Percentiles rank a stretch among this genome's conserved stretches.
These are phyloP conservation scores for Drosophila leontia DNA, from an alignment of 1,140 invertebrate genomes.

Conservation along the genomic window DNA sequence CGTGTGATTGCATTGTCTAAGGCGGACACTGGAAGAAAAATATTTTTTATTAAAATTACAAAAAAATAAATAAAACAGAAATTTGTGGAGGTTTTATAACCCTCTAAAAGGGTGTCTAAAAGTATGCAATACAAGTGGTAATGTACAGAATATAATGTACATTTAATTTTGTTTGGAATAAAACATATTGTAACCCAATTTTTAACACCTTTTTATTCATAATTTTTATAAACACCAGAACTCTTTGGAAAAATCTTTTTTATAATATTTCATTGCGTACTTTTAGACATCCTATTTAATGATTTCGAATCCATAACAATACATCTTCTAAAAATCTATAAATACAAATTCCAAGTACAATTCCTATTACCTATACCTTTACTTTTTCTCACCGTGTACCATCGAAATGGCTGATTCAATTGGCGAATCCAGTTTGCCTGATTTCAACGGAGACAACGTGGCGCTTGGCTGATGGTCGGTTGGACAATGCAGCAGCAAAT, in stretches of 20 bases:
- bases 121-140: neutral
- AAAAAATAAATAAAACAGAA: too few relatives aligned
- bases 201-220: too few relatives aligned
- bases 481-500: slow-evolving; percentile 48
- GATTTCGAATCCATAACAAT: too few relatives aligned
- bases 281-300: neutral
- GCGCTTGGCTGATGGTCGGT: slow-evolving; percentile 15
- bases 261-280: neutral
- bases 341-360: too few relatives aligned
- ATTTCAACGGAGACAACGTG: slow-evolving; percentile 26
- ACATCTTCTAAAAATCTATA: neutral
- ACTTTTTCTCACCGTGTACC: neutral
- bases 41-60: neutral
- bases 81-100: too few relatives aligned
- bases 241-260: too few relatives aligned
- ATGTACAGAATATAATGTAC: too few relatives aligned
- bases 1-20: slow-evolving; percentile 64
- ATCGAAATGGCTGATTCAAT: slow-evolving; percentile 51
- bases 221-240: too few relatives aligned
- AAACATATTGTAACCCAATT: too few relatives aligned
- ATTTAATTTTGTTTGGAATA: too few relatives aligned
- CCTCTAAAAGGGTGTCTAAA: too few relatives aligned
- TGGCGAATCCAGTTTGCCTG: slow-evolving; percentile 25
- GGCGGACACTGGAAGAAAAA: slow-evolving; percentile 1
- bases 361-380: too few relatives aligned